Evolutionary conservation across 2,888 invertebrate species (phyloP).

Genomic region (Heteromyza rotundicornis): DNA sequence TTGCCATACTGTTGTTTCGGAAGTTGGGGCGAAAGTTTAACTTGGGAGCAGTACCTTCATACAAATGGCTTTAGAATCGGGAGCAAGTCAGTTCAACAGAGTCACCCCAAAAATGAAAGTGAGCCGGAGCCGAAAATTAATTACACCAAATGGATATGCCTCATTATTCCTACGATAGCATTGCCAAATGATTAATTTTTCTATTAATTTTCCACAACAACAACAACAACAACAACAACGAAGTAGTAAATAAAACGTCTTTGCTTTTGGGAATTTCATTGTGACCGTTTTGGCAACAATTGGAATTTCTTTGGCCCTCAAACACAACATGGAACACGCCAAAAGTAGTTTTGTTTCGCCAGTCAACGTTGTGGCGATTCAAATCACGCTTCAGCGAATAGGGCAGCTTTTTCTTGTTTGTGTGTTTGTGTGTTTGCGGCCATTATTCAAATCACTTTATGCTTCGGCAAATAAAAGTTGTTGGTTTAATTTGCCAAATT

Average conservation of each 20-base stretch:
- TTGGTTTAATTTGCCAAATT: constrained; percentile 44
- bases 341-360: constrained; percentile 45
- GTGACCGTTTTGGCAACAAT: too few relatives aligned
- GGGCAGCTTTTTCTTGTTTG: constrained; percentile 34
- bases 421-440: too few relatives aligned
- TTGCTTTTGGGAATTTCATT: too few relatives aligned
- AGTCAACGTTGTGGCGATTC: background rate
- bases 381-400: constrained; percentile 6
- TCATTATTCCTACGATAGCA: constrained; percentile 33
- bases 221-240: background rate
- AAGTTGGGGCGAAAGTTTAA: too few relatives aligned
- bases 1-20: too few relatives aligned
- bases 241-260: too few relatives aligned
- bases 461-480: constrained; percentile 30
- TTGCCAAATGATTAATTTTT: background rate
- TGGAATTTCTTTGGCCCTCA: background rate
- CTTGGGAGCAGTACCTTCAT: too few relatives aligned
- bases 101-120: background rate
- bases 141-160: constrained; percentile 50
- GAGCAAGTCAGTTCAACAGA: too few relatives aligned
- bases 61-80: too few relatives aligned
- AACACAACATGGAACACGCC: constrained; percentile 32
- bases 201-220: background rate
- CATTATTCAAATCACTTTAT: constrained; percentile 46
- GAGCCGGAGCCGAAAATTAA: constrained; percentile 44